These are phyloP conservation scores for Oceanodroma leucorhoa DNA, from an alignment of 2,797 vertebrate species.

Conservation along the genomic window DNA sequence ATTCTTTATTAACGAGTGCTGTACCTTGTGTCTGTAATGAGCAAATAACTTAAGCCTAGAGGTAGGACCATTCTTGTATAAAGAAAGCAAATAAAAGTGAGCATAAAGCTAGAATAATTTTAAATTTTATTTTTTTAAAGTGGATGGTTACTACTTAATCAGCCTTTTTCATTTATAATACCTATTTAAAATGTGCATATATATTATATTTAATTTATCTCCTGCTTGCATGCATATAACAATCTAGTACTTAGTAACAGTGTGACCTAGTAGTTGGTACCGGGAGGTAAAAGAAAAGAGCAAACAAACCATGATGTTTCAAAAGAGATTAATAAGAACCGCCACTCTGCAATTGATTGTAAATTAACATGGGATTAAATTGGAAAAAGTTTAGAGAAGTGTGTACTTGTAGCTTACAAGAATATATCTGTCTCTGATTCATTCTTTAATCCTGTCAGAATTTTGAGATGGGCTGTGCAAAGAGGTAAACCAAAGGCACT, in stretches of 20 bases:
- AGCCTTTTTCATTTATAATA: constrained; percentile 9
- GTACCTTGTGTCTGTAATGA: background rate
- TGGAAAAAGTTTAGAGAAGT: background rate
- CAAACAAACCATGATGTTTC: background rate
- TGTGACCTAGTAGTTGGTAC: background rate
- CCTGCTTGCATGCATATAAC: background rate
- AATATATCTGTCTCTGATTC: background rate
- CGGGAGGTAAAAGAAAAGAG: background rate
- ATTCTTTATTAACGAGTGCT: background rate
- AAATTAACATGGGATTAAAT: background rate
- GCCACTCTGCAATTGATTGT: background rate
- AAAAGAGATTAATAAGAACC: background rate
- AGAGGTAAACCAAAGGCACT: background rate
- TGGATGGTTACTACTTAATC: background rate
- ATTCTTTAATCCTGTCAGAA: background rate
- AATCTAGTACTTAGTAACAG: background rate
- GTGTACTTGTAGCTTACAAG: background rate
- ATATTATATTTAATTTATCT: constrained; percentile 50
- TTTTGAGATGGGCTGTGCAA: background rate
- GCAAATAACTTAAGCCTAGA: constrained; percentile 21
- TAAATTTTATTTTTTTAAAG: background rate
- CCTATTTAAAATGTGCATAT: constrained; percentile 58
- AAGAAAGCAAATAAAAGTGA: constrained; percentile 9
- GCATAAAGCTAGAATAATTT: background rate
- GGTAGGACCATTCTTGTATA: background rate